These are phyloP conservation scores for Trissolcus brochymenae DNA, from an alignment of 2,888 invertebrate species.

Conservation along the genomic window DNA sequence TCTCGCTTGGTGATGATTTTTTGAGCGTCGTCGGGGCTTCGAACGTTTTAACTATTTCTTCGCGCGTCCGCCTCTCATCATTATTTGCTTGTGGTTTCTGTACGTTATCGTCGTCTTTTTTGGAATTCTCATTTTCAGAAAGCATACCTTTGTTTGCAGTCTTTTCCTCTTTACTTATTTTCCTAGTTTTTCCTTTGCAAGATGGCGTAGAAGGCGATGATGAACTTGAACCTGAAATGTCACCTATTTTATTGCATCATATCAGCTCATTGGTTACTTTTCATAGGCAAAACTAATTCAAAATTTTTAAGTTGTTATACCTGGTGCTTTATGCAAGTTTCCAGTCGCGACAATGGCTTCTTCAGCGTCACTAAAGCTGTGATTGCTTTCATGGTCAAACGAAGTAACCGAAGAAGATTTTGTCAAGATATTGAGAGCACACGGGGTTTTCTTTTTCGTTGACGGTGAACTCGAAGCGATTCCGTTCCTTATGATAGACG, in stretches of 20 bases:
- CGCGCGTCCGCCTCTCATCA: constrained; percentile 53
- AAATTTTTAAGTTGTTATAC: constrained; percentile 47
- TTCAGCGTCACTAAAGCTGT: constrained; percentile 73
- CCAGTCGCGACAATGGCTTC: constrained; percentile 72
- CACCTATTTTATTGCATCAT: not conserved
- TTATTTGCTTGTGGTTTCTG: constrained; percentile 55
- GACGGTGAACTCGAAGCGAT: constrained; percentile 68
- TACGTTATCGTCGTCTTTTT: constrained; percentile 54
- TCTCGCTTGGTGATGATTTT: constrained; percentile 53
- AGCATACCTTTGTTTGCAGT: constrained; percentile 64
- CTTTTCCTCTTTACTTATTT: constrained; percentile 71
- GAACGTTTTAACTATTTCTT: constrained; percentile 59
- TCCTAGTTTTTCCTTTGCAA: constrained; percentile 69
- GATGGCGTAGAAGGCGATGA: constrained; percentile 68
- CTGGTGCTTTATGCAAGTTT: constrained; percentile 69
- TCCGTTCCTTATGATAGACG: constrained; percentile 70
- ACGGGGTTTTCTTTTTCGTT: constrained; percentile 67
- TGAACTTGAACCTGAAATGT: constrained; percentile 66
- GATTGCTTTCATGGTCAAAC: constrained; percentile 72
- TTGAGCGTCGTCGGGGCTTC: constrained; percentile 56
- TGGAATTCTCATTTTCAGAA: constrained; percentile 57
- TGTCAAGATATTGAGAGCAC: constrained; percentile 64
- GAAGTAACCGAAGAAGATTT: constrained; percentile 67
- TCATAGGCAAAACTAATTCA: too few relatives aligned
- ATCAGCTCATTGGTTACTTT: too few relatives aligned